Evolutionary conservation across 2,113 vertebrate genomes (phyloP), one percentile per base, ranked within the genome.

Genomic region (Planiliza haematocheilus): DNA sequence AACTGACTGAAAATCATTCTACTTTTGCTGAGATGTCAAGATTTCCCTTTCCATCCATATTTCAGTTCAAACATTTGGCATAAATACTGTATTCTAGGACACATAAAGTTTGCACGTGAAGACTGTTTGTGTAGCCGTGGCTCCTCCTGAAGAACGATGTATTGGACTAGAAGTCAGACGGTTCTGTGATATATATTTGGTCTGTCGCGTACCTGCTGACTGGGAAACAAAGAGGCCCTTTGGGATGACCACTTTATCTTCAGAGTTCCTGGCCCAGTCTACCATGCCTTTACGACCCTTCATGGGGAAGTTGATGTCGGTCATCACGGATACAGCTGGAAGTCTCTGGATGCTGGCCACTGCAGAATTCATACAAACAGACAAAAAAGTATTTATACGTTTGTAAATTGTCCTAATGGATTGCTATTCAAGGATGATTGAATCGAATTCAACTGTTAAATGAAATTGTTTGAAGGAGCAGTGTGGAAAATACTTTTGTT

Each of bases 201-300:
- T 62, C 52, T 14, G 72, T 67, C 18, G 41, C 68, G 75, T 95
- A 99, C 98, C 98, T 95, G 97, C 94, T 89, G 96, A 95, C 88
- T 97, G 89, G 16, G 97, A 96, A 64, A 95, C 94, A 89, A 99
- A 99, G 85, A 99, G 96, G 82, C 94, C 96, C 94, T 98, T 99
- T 57, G 97, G 97, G 90, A 99, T 96, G 62, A 99, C 96, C 60
- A 99, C 96, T 71, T 96, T 96, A 77, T 99, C 98, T 93, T 99
- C 97, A 9, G 97, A 99, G 87, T 99, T 99, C 66, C 98, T 93
- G 88, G 97, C 98, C 98, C 98, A 99, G 78, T 99, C 98, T 55
- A 99, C 97, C 98, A 99, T 99, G 76, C 98, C 97, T 91, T 99
- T 99, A 79, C 97, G 95, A 84, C 98, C 98, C 93, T 99, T 99